These are phyloP conservation scores for Phaethornis superciliosus DNA, from an alignment of 2,113 vertebrate species.

Conservation along the genomic window DNA sequence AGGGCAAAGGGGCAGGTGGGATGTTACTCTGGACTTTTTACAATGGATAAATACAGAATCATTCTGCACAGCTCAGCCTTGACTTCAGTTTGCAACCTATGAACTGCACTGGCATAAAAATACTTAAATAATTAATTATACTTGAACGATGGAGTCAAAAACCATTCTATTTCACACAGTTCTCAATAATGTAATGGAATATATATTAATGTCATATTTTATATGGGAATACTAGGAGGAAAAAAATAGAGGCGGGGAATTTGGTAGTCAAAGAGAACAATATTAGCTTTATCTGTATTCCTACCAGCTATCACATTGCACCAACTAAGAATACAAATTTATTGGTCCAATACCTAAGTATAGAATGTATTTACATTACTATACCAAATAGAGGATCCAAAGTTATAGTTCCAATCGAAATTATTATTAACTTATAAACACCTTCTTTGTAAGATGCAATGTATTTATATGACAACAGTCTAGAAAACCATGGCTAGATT, in stretches of 20 bases:
- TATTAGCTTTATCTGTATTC: background rate
- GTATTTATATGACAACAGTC: background rate
- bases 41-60: background rate
- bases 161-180: accelerated
- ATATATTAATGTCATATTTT: background rate
- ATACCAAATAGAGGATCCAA: background rate
- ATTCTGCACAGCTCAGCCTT: background rate
- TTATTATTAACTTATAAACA: background rate
- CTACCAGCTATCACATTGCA: background rate
- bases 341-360: background rate
- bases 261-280: background rate
- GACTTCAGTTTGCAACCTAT: background rate
- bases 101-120: background rate
- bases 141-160: background rate
- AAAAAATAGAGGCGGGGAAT: background rate
- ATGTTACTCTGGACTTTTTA: background rate
- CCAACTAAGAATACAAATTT: background rate
- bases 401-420: background rate
- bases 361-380: background rate
- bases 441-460: background rate
- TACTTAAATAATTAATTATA: background rate
- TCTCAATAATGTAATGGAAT: background rate
- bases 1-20: too few species aligned
- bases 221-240: background rate
- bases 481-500: background rate